phyloP scores from a whole-genome alignment of 2,113 vertebrate species.

The Prolemur simus region DNA sequence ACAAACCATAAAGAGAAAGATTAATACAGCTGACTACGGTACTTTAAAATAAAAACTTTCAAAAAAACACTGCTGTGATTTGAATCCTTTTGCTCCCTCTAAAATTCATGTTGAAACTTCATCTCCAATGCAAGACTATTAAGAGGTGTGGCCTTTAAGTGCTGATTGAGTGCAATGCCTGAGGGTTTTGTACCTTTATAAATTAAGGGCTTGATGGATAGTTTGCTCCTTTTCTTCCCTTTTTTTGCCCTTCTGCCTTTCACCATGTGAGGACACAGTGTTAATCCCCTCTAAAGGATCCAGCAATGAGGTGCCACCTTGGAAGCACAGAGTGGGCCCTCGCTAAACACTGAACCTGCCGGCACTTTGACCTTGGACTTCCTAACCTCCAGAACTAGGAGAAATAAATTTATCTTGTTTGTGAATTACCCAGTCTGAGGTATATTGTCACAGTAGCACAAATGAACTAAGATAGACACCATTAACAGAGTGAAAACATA shows the following conservation, averaged over 20 bases:
- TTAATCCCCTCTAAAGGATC: neutral
- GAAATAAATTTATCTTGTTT: too few relatives aligned
- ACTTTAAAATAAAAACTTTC: neutral
- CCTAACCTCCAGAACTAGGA: too few relatives aligned
- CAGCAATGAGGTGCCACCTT: neutral
- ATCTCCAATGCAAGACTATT: too few relatives aligned
- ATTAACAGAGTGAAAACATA: neutral
- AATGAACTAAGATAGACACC: neutral
- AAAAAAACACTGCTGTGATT: neutral
- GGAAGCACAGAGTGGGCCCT: too few relatives aligned
- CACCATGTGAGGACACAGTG: neutral
- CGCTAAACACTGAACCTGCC: too few relatives aligned
- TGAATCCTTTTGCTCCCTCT: too few relatives aligned
- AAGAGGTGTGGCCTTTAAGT: neutral
- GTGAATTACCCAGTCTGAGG: too few relatives aligned
- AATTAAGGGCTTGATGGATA: neutral
- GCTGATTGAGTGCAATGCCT: neutral
- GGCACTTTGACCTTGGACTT: too few relatives aligned
- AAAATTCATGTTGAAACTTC: too few relatives aligned
- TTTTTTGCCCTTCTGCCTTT: neutral
- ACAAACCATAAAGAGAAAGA: neutral
- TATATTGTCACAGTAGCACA: neutral
- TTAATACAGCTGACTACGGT: neutral
- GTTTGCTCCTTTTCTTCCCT: neutral
- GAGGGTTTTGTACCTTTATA: neutral